Percentiles rank a stretch among this genome's conserved stretches.
phyloP scores from a whole-genome alignment of 2,113 vertebrate genomes.

The Phainopepla nitens region DNA sequence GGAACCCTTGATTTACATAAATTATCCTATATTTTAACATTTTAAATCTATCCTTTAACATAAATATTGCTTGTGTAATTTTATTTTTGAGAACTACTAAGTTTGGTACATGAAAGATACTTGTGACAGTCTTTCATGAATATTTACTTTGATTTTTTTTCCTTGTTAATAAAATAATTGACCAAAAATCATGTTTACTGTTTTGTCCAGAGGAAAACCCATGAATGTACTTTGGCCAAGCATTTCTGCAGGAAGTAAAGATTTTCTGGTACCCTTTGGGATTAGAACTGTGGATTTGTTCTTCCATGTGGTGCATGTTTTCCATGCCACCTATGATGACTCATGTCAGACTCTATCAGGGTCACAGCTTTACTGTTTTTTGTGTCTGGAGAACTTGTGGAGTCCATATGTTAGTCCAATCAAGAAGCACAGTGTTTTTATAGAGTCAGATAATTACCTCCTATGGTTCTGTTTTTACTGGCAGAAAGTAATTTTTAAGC shows the following conservation, averaged over 20 bases:
- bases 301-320: slow-evolving; percentile 40
- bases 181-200: neutral
- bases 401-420: slow-evolving; percentile 45
- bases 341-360: slow-evolving; percentile 26
- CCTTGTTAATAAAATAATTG: neutral
- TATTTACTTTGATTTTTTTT: neutral
- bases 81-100: neutral
- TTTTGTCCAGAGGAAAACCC: neutral
- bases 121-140: neutral
- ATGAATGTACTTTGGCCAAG: neutral
- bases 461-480: slow-evolving; percentile 30
- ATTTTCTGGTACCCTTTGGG: neutral
- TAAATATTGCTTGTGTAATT: neutral
- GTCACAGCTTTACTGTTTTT: slow-evolving; percentile 4
- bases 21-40: neutral
- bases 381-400: neutral
- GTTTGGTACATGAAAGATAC: neutral
- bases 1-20: neutral
- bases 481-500: slow-evolving; percentile 33
- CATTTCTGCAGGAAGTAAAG: neutral
- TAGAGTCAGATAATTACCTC: slow-evolving; percentile 48
- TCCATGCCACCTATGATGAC: slow-evolving; percentile 23
- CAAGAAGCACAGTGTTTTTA: slow-evolving; percentile 15
- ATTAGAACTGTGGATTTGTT: slow-evolving; percentile 5
- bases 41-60: neutral